Evolutionary conservation across 2,888 invertebrate genomes (phyloP).

Genomic region (Hemicrepidius hirtus): DNA sequence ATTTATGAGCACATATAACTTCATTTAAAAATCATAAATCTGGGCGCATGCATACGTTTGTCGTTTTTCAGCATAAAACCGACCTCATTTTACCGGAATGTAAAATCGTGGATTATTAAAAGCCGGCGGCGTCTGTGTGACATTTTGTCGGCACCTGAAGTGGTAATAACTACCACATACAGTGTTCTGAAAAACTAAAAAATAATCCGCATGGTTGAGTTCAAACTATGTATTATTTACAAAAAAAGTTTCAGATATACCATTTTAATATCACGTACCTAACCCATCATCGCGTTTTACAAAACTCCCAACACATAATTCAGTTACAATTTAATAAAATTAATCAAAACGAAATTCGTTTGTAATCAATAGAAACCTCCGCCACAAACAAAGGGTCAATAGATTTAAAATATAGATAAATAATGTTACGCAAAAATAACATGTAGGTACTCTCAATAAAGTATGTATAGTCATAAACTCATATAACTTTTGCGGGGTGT

Average conservation of each 20-base stretch:
- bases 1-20: constrained; percentile 58
- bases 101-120: constrained; percentile 49
- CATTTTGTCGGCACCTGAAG: constrained; percentile 54
- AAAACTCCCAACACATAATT: too few relatives aligned
- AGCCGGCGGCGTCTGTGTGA: constrained; percentile 44
- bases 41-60: constrained; percentile 45
- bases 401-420: too few relatives aligned
- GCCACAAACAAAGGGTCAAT: too few relatives aligned
- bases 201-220: background rate
- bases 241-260: background rate
- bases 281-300: too few relatives aligned
- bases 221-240: background rate
- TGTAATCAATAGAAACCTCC: too few relatives aligned
- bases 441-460: too few relatives aligned
- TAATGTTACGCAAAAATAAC: too few relatives aligned
- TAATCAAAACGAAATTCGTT: too few relatives aligned
- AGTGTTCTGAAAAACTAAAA: constrained; percentile 13
- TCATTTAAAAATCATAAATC: constrained; percentile 62
- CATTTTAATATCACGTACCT: too few relatives aligned
- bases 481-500: too few relatives aligned
- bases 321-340: too few relatives aligned
- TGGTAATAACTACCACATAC: constrained; percentile 53
- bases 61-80: constrained; percentile 46
- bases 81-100: constrained; percentile 50
- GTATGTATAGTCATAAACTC: too few relatives aligned